Evolutionary conservation across 2,888 invertebrate species (phyloP).

Genomic region (Leucophora obtusa): DNA sequence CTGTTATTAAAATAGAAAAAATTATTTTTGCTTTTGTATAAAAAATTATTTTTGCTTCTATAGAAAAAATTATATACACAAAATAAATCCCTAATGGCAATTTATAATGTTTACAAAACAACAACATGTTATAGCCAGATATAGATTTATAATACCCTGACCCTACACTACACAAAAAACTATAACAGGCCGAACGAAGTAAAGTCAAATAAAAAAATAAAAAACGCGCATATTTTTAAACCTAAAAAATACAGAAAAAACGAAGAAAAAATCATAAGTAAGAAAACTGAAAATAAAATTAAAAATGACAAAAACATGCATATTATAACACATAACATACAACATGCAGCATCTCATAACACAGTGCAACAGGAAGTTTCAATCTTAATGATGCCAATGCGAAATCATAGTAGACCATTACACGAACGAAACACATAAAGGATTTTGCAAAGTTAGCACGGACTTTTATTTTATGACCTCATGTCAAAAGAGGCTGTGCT

Average conservation of each 20-base stretch:
- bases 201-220: not conserved
- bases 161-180: conserved; percentile 35
- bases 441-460: too few species aligned
- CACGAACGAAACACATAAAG: too few species aligned
- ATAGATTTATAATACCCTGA: conserved; percentile 59
- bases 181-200: not conserved
- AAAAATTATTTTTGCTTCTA: conserved; percentile 18
- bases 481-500: too few species aligned
- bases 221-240: conserved; percentile 3
- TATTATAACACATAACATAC: not conserved
- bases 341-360: conserved; percentile 2
- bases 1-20: conserved; percentile 56
- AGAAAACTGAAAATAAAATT: conserved; percentile 45
- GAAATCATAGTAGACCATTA: too few species aligned
- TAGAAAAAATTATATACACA: conserved; percentile 15
- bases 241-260: conserved; percentile 8
- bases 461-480: too few species aligned
- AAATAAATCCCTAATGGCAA: conserved; percentile 56
- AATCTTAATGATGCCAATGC: too few species aligned
- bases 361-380: too few species aligned
- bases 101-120: conserved; percentile 54
- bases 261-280: conserved; percentile 21
- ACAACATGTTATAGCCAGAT: conserved; percentile 46
- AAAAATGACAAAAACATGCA: conserved; percentile 55
- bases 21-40: conserved; percentile 10